A percentile compares a stretch with the other conserved stretches of the same genome.
phyloP scores from a whole-genome alignment of 2,113 vertebrate genomes.

The Mastomys natalensis region DNA sequence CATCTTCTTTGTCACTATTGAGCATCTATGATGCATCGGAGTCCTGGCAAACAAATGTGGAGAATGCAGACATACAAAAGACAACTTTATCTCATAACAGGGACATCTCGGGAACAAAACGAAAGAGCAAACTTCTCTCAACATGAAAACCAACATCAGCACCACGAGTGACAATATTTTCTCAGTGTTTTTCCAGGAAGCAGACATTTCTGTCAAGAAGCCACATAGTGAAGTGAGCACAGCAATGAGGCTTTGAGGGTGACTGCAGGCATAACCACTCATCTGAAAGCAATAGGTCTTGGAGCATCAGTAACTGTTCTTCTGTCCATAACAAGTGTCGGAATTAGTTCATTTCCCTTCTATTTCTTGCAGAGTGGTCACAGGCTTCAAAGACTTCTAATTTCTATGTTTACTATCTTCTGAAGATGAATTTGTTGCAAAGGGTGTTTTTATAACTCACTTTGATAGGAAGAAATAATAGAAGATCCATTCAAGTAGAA shows the following conservation, averaged over 20 bases:
- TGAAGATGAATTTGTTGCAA: not conserved
- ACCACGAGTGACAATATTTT: not conserved
- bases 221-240: not conserved
- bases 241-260: not conserved
- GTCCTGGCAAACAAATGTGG: not conserved
- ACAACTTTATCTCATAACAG: not conserved
- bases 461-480: not conserved
- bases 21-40: not conserved
- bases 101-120: not conserved
- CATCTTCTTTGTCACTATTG: constrained; percentile 47
- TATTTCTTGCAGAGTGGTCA: not conserved
- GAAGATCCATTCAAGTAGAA: not conserved
- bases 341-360: constrained; percentile 39
- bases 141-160: not conserved
- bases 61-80: not conserved
- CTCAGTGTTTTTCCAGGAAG: not conserved
- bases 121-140: constrained; percentile 4
- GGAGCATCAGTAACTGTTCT: not conserved
- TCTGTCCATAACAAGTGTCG: not conserved
- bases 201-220: constrained; percentile 1
- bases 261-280: not conserved
- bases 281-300: not conserved
- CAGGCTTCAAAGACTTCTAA: not conserved
- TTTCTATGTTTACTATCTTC: not conserved
- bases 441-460: not conserved